These are phyloP conservation scores for Drosophila siamana DNA, from an alignment of 2,888 invertebrate genomes.

Conservation along the genomic window DNA sequence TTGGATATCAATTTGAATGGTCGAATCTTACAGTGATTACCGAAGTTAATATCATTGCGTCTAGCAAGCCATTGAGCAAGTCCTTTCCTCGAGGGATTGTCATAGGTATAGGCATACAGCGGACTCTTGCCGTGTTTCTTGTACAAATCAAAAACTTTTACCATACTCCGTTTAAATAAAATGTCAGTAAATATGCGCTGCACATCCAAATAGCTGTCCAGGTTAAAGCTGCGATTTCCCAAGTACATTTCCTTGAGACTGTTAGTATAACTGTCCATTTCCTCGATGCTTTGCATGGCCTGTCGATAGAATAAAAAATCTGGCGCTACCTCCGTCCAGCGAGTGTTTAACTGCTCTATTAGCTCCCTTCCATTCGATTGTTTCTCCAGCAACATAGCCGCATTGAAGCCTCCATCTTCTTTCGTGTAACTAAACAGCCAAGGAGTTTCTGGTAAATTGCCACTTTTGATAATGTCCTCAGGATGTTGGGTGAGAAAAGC, in stretches of 20 bases:
- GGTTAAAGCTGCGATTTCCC: conserved; percentile 3
- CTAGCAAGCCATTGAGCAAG: conserved; percentile 86
- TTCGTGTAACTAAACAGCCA: conserved; percentile 5
- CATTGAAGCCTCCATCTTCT: conserved; percentile 17
- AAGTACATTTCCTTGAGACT: conserved; percentile 9
- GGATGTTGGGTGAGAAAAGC: background rate
- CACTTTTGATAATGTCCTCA: conserved; percentile 8
- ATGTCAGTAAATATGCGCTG: conserved; percentile 88
- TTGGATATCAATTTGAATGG: background rate
- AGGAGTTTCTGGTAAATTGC: background rate
- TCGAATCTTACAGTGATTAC: conserved; percentile 82
- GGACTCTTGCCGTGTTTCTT: conserved; percentile 87
- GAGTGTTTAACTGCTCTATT: conserved; percentile 11
- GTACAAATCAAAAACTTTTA: conserved; percentile 87
- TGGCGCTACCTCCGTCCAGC: conserved; percentile 13
- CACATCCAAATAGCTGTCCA: conserved; percentile 83
- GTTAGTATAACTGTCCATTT: background rate
- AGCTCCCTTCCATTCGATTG: conserved; percentile 16
- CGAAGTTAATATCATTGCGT: conserved; percentile 86
- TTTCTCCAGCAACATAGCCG: conserved; percentile 6
- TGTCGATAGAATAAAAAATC: conserved; percentile 14
- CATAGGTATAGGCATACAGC: conserved; percentile 87
- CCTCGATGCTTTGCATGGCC: background rate
- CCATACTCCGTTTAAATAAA: conserved; percentile 87
- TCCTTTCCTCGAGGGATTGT: conserved; percentile 87